Evolutionary conservation across 2,113 vertebrate genomes (phyloP).

Genomic region (Rutilus rutilus): DNA sequence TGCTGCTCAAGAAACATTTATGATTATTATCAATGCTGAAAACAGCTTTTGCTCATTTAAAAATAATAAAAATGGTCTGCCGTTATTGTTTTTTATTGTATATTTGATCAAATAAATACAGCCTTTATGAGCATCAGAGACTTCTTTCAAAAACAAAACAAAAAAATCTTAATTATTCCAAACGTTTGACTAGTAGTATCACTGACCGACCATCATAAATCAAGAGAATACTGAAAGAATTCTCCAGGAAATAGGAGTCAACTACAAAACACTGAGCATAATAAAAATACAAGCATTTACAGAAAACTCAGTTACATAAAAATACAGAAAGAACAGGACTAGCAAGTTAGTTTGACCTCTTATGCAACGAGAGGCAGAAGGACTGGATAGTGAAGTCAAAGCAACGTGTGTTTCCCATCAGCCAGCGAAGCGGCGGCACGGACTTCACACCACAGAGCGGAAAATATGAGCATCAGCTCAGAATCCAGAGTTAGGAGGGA

Average conservation of each 20-base stretch:
- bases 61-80: too few relatives aligned
- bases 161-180: too few relatives aligned
- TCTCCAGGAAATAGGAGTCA: neutral
- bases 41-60: too few relatives aligned
- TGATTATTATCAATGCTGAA: too few relatives aligned
- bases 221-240: neutral
- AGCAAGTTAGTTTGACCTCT: neutral
- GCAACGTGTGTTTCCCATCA: neutral
- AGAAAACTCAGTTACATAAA: neutral
- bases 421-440: neutral
- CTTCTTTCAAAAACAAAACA: too few relatives aligned
- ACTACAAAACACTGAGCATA: neutral
- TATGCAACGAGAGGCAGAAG: neutral
- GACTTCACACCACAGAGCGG: neutral
- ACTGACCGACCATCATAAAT: neutral
- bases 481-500: neutral
- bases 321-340: neutral
- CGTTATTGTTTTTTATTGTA: too few relatives aligned
- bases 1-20: too few relatives aligned
- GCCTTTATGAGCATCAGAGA: too few relatives aligned
- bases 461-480: slow-evolving; percentile 10
- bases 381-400: neutral
- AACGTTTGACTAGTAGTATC: too few relatives aligned
- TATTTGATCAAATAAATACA: too few relatives aligned
- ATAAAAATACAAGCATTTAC: neutral